Evolutionary conservation across 2,888 invertebrate genomes (phyloP).

Genomic region (Melipona bicolor): DNA sequence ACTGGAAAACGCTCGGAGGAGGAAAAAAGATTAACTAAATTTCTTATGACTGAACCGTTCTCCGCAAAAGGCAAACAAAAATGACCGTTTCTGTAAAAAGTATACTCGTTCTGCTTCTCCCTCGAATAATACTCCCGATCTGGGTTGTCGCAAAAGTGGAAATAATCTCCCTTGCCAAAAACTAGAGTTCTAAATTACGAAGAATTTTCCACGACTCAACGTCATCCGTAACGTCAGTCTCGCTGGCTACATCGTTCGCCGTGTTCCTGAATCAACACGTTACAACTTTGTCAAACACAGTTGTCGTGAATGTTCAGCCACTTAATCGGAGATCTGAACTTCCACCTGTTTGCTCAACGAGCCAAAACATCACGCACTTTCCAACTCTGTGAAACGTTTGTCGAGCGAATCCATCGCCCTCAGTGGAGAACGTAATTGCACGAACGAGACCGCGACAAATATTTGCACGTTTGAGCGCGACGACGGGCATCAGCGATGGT

Average conservation of each 20-base stretch:
- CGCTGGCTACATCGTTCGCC: neutral
- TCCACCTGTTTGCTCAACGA: neutral
- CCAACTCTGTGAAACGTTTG: constrained; percentile 3
- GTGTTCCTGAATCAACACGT: neutral
- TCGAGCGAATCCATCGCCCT: neutral
- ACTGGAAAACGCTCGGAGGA: neutral
- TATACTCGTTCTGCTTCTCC: neutral
- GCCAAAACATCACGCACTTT: constrained; percentile 8
- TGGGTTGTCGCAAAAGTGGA: neutral
- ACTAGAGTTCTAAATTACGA: neutral
- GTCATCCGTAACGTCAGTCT: neutral
- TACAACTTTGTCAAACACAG: neutral
- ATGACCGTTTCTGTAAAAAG: neutral
- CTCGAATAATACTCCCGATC: neutral
- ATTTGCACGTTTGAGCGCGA: constrained; percentile 29
- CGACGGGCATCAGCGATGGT: constrained; percentile 31
- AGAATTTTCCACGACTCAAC: neutral
- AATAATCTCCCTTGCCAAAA: neutral
- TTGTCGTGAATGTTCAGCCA: neutral
- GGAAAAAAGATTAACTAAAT: neutral
- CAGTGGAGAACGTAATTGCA: constrained; percentile 37
- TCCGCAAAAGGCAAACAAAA: neutral
- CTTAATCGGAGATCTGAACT: neutral
- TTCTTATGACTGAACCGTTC: neutral
- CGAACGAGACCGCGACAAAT: constrained; percentile 10